Evolutionary conservation across 2,888 invertebrate species (phyloP).

Genomic region (Phlogophora meticulosa): DNA sequence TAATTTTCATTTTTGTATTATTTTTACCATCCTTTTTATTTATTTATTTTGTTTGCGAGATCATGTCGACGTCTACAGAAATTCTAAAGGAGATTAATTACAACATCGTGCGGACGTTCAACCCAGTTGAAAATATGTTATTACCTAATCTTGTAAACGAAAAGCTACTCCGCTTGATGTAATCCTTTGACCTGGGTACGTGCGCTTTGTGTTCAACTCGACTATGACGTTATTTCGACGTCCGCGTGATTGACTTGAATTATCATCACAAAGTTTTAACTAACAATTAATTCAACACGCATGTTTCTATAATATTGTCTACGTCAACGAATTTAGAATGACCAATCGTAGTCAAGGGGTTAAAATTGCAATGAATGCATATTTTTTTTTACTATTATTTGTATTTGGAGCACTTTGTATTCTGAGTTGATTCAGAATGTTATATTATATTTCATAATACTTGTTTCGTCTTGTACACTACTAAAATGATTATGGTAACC

Average conservation of each 20-base stretch:
- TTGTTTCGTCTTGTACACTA: conserved; percentile 57
- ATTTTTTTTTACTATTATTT: conserved; percentile 55
- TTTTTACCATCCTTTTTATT: conserved; percentile 48
- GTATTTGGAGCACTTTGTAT: conserved; percentile 53
- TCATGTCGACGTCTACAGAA: conserved; percentile 49
- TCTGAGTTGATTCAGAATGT: conserved; percentile 49
- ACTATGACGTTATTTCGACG: conserved; percentile 16
- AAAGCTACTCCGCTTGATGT: conserved; percentile 50
- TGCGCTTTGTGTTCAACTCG: conserved; percentile 22
- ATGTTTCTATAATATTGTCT: conserved; percentile 23
- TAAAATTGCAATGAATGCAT: conserved; percentile 46
- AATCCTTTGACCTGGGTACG: conserved; percentile 40
- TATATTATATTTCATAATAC: conserved; percentile 50
- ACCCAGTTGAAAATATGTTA: conserved; percentile 20
- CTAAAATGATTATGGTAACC: conserved; percentile 59
- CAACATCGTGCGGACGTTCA: conserved; percentile 30
- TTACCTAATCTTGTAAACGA: conserved; percentile 40
- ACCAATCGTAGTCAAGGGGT: conserved; percentile 46
- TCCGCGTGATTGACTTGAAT: conserved; percentile 18
- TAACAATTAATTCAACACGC: conserved; percentile 36
- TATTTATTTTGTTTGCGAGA: conserved; percentile 51
- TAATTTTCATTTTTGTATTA: conserved; percentile 45
- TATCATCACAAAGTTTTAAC: conserved; percentile 42
- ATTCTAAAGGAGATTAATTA: conserved; percentile 55
- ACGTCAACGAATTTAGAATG: conserved; percentile 40